These are phyloP conservation scores for Macrochelys suwanniensis DNA, from an alignment of 2,797 vertebrate genomes.

Conservation along the genomic window DNA sequence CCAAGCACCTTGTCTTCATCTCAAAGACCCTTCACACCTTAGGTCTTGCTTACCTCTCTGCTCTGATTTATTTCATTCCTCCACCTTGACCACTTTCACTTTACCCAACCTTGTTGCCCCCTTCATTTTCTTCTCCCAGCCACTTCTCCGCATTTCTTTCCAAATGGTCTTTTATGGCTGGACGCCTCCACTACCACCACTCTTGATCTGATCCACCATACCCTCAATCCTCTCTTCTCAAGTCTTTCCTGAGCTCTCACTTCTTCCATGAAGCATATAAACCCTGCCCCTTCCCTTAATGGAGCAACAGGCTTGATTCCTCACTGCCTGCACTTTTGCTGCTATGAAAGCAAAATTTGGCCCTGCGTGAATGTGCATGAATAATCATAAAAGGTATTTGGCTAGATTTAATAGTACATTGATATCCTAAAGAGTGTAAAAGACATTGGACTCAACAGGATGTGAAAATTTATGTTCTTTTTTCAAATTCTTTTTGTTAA, in stretches of 20 bases:
- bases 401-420: not conserved
- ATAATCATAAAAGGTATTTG: not conserved
- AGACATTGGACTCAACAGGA: not conserved
- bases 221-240: not conserved
- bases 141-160: not conserved
- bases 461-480: not conserved
- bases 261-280: not conserved
- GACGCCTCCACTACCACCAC: not conserved
- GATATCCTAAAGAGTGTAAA: not conserved
- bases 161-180: not conserved
- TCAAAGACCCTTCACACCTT: not conserved
- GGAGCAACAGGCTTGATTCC: not conserved
- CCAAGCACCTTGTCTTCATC: not conserved
- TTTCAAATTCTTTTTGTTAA: fast-evolving
- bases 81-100: not conserved
- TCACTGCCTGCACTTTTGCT: not conserved
- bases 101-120: not conserved
- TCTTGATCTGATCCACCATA: not conserved
- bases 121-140: not conserved
- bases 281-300: not conserved
- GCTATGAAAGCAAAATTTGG: not conserved
- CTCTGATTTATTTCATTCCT: not conserved
- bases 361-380: not conserved
- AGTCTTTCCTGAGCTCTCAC: not conserved
- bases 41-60: not conserved